Evolutionary conservation across 2,797 vertebrate species (phyloP), one percentile per base, ranked within the genome.

Genomic region (Glyptemys insculpta): DNA sequence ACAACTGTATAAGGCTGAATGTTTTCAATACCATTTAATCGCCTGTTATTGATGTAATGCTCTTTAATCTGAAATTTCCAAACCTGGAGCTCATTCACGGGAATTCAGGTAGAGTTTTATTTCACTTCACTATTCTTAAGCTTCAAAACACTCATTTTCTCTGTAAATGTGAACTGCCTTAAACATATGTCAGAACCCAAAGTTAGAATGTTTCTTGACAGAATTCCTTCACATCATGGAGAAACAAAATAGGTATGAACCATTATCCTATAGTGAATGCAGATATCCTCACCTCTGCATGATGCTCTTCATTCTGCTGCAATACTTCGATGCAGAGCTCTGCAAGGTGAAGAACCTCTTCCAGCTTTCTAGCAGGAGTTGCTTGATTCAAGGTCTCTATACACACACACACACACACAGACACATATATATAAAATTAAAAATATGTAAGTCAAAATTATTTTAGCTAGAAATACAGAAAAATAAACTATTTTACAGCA

Each of bases 291-390:
- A 99, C 99, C 99, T 99, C 99, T 12, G 99, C 98, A 95, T 99
- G 99, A 98, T 99, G 99, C 65, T 99, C 99, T 37, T 99, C 99
- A 44, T 99, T 99, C 97, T 99, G 99, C 97, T 99, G 99, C 85
- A 99, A 97, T 72, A 99, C 99, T 91, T 99, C 99, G 3, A 99
- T 99, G 97, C 99, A 99, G 50, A 99, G 99, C 94, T 99, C 99
- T 25, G 99, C 99, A 37, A 99, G 98, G 62, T 98, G 98, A 98
- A 99, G 98, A 97, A 99, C 98, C 95, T 99, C 99, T 97, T 99
- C 99, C 95, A 99, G 98, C 76, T 98, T 98, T 95, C 98, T 99
- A 93, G 99, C 98, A 85, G 99, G 98, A 92, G 98, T 79, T 4
- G 98, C 98, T 95, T 99, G 99, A 94, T 97, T 98, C 98, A 99